Evolutionary conservation across 2,888 invertebrate genomes (phyloP), one percentile per base, ranked within the genome.

Genomic region (Ichneumoninae sp.): DNA sequence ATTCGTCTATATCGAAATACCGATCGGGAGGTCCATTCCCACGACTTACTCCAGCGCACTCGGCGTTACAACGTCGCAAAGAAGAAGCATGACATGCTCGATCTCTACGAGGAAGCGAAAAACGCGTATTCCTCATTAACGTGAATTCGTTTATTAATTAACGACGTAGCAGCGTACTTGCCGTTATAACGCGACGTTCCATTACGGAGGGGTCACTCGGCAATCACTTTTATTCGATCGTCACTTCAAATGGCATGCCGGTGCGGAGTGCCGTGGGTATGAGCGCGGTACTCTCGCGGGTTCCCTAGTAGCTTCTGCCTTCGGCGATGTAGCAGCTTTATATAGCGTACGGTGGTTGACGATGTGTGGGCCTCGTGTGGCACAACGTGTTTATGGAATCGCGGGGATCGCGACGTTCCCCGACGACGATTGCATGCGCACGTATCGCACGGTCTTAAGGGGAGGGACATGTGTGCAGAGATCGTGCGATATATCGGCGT

Each of bases 101-200:
- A 13, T 16, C 16, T 57, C 26, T 10, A 54, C 68, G 13, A 13
- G 50, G 8, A 57, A 13, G 44, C 33, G 30, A 30, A 2, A 33
- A 33, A 22, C 2, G n/a, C 19, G 16, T 36, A 40, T 57, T 71
- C 22, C 40, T 36, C 36, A 71, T 19, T 19, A 36, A 19, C n/a
- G 33, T 8, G 16, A 19, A 33, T 57, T 69, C 16, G 13, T 68
- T 68, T 26, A 26, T 22, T 16, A 75, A 36, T 65, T 44, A 70
- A 36, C 65, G 71, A 84, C 84, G 81, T 87, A 87, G 86, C 87
- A 87, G 83, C 72, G 83, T 82, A 79, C 74, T 81, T 72, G 78
- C 70, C 70, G 84, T 78, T 74, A 76, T 83, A 65, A 80, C 79
- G 79, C 76, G 83, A 81, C 70, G 82, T 81, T 87, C 81, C 87